Percentiles rank a stretch among this genome's conserved stretches.
Conservation (phyloP, 2,797 vertebrate genomes). For the Acridotheres tristis region DNA sequence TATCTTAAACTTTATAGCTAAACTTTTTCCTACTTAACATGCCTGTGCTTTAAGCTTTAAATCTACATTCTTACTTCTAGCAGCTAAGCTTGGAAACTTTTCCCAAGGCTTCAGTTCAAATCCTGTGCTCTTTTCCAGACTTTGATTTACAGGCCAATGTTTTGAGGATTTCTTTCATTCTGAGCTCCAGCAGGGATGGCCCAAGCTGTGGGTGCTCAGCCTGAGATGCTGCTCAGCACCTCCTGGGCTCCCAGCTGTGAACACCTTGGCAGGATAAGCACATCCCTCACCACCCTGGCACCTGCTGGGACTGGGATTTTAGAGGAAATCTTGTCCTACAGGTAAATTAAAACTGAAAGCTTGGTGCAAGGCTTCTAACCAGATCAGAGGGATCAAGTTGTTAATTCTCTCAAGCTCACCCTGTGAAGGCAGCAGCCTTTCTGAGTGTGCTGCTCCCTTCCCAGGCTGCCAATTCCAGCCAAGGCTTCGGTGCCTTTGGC, state of each 20-base stretch:
- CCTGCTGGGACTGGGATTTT: not conserved
- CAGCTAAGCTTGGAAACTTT: too few relatives aligned
- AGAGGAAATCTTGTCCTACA: not conserved
- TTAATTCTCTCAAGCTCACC: not conserved
- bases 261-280: not conserved
- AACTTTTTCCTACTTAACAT: too few relatives aligned
- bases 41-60: too few relatives aligned
- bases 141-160: too few relatives aligned
- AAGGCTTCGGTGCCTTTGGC: not conserved
- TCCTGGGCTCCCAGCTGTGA: not conserved
- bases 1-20: too few relatives aligned
- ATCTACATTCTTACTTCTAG: too few relatives aligned
- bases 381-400: not conserved
- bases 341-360: not conserved
- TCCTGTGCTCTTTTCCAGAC: too few relatives aligned
- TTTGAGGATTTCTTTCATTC: too few relatives aligned
- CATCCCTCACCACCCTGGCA: not conserved
- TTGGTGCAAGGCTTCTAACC: not conserved
- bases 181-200: not conserved
- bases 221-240: not conserved
- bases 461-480: not conserved
- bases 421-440: not conserved
- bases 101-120: too few relatives aligned
- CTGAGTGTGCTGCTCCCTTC: not conserved
- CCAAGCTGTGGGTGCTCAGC: not conserved